A percentile compares a stretch with the other conserved stretches of the same genome.
phyloP scores from a whole-genome alignment of 2,113 vertebrate species.

The Zapus hudsonius region DNA sequence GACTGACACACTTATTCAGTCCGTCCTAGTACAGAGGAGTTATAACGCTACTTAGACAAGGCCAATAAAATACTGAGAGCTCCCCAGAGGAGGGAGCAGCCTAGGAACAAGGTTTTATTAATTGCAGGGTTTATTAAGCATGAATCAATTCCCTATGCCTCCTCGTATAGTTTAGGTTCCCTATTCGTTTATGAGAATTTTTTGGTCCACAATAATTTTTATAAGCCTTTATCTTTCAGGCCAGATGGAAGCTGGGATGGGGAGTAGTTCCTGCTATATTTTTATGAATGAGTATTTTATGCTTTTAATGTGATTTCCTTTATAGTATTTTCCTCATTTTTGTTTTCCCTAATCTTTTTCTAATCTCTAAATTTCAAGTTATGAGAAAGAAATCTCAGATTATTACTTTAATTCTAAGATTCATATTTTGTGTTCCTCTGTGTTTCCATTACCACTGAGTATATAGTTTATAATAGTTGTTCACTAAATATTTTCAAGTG shows the following conservation, averaged over 20 bases:
- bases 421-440: neutral
- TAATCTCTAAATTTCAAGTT: neutral
- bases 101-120: conserved; percentile 77
- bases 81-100: conserved; percentile 63
- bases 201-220: conserved; percentile 64
- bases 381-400: neutral
- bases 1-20: conserved; percentile 56
- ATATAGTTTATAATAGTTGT: neutral
- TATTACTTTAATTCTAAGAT: conserved; percentile 4
- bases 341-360: neutral
- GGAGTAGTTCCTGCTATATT: neutral
- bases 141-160: conserved; percentile 67
- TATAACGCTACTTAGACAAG: conserved; percentile 70
- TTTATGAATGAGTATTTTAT: conserved; percentile 61
- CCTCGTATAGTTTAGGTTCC: conserved; percentile 57
- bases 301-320: conserved; percentile 11
- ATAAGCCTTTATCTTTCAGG: conserved; percentile 57
- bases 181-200: conserved; percentile 61
- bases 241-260: conserved; percentile 37
- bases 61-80: conserved; percentile 75
- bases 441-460: neutral
- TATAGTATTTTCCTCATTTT: neutral
- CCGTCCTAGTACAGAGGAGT: conserved; percentile 56
- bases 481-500: conserved; percentile 28
- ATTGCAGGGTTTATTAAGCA: conserved; percentile 81